Base-by-base conservation (phyloP, 2,888 invertebrate genomes). In the Hermodice carunculata region DNA sequence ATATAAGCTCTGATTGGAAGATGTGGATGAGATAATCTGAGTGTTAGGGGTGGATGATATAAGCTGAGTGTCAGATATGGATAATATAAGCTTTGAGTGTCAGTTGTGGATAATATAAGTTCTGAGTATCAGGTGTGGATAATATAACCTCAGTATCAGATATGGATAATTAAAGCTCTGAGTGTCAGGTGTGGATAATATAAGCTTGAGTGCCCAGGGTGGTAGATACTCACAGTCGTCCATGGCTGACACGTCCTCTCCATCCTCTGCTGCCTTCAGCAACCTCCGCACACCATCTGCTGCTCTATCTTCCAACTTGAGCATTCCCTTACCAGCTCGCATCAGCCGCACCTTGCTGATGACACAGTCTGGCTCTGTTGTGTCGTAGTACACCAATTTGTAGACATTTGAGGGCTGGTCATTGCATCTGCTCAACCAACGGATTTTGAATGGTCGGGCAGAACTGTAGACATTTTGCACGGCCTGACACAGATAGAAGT, bases 391-490 rank as follows among this genome's bases (percentile, higher is more conserved):
- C 87, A 95, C 95, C 0, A 94, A 93, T 66, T 92, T 92, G 87
- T 94, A 95, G 1, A 92, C 90, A 85, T 81, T 75, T 8, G 84
- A 78, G n/a, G 80, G 77, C 56, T 80, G 73, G 53, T 80, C 79
- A n/a, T n/a, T n/a, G n/a, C n/a, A n/a, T 92, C 0, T 94, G 93
- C 58, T 54, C 57, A 95, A 87, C 96, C 96, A 96, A 80, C 94
- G 92, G 78, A 96, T 95, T 81, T 92, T 92, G 82, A 95, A 94
- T 63, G 77, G 74, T 84, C 92, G 92, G 66, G 92, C 90, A 53
- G 91, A 91, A 81, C 93, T 93, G 86, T 94, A 94, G 64, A 96
- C 93, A 86, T 96, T 95, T 87, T 95, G 95, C 87, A 93, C 91
- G 0, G 94, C 91, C 86, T 95, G 94, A 85, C 96, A 96, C 64